Conservation (phyloP, 1,140 invertebrate genomes). For the Drosophila sucinea region DNA sequence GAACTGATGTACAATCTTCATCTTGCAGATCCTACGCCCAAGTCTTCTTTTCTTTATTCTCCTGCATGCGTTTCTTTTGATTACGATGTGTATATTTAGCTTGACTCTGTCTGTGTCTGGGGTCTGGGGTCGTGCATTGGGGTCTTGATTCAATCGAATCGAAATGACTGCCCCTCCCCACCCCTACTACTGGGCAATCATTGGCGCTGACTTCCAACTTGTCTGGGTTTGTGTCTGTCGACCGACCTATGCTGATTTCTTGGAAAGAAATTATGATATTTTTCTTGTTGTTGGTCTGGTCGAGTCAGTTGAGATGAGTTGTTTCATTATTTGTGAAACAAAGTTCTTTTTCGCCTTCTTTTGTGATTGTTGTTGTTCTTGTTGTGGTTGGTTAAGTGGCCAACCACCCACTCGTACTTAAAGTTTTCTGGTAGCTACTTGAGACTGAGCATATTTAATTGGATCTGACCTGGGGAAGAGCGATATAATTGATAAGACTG, state of each 20-base stretch:
- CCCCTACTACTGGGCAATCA: slow-evolving; percentile 49
- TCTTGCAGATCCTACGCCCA: slow-evolving; percentile 67
- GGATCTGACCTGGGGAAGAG: slow-evolving; percentile 35
- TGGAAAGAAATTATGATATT: slow-evolving; percentile 74
- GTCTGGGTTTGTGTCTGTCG: slow-evolving; percentile 38
- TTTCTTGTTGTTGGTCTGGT: slow-evolving; percentile 43
- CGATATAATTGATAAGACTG: slow-evolving; percentile 24
- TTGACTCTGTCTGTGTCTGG: slow-evolving; percentile 34
- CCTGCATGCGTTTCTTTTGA: slow-evolving; percentile 43
- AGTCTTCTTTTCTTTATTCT: slow-evolving; percentile 35
- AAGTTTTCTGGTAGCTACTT: slow-evolving; percentile 21
- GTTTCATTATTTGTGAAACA: slow-evolving; percentile 16
- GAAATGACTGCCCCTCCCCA: slow-evolving; percentile 23
- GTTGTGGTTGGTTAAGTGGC: slow-evolving; percentile 19
- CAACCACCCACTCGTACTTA: slow-evolving; percentile 54
- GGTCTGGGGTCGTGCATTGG: slow-evolving; percentile 61
- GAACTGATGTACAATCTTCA: slow-evolving; percentile 19
- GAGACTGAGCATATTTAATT: slow-evolving; percentile 28
- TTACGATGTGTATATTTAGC: slow-evolving; percentile 68
- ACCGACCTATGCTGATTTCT: slow-evolving; percentile 77
- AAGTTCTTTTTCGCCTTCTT: slow-evolving; percentile 26
- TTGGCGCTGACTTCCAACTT: slow-evolving; percentile 46
- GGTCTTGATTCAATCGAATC: slow-evolving; percentile 76
- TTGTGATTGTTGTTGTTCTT: slow-evolving; percentile 8
- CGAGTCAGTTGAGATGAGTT: slow-evolving; percentile 15